Percentiles rank a stretch among this genome's conserved stretches.
Conservation (phyloP, 2,797 vertebrate species). For the Myripristis jacobus region DNA sequence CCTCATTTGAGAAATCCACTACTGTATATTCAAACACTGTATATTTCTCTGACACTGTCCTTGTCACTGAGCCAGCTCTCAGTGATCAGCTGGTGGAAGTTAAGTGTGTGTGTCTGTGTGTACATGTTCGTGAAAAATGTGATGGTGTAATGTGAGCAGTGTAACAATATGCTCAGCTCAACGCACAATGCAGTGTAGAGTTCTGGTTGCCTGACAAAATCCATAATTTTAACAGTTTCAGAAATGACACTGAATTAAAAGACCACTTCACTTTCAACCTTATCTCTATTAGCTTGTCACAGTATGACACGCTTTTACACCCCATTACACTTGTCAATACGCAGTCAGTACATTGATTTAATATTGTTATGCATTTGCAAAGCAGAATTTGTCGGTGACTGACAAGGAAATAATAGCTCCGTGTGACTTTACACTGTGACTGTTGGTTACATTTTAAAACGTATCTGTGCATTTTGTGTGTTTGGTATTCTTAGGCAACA, state of each 20-base stretch:
- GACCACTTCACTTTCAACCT: no score
- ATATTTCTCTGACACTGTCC: conserved; percentile 10
- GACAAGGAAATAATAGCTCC: neutral
- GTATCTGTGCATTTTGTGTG: neutral
- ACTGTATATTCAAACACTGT: conserved; percentile 15
- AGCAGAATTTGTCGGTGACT: neutral
- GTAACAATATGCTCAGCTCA: neutral
- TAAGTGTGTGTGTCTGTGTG: conserved; percentile 2
- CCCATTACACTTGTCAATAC: no score
- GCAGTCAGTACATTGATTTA: neutral
- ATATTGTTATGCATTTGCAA: neutral
- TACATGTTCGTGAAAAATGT: neutral
- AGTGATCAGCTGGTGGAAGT: conserved; percentile 7
- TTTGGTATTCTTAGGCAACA: neutral
- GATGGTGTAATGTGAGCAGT: neutral
- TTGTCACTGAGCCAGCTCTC: neutral
- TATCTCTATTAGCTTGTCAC: no score
- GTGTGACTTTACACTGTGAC: neutral
- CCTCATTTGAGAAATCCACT: conserved; percentile 1
- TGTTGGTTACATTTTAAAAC: neutral
- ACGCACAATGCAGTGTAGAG: neutral
- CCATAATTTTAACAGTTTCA: neutral
- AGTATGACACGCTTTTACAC: no score
- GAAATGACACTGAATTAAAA: neutral
- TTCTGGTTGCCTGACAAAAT: neutral